These are phyloP conservation scores for Acrobasis consociella DNA, from an alignment of 2,888 invertebrate species.

Conservation along the genomic window DNA sequence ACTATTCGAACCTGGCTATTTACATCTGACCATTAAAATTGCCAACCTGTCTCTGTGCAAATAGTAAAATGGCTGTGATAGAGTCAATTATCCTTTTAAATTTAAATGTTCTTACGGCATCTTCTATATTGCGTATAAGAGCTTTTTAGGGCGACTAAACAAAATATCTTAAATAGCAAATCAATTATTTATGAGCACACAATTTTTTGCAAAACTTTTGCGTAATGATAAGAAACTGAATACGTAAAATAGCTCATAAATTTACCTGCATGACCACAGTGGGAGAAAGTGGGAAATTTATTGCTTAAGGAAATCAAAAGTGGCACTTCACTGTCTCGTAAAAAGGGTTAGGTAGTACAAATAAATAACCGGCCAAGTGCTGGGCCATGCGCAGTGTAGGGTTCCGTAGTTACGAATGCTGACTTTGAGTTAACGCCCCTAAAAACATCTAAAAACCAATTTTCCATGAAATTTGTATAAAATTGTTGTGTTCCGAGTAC, in stretches of 20 bases:
- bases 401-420: no score
- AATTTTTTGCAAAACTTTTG: neutral
- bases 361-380: no score
- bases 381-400: no score
- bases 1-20: neutral
- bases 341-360: neutral
- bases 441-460: no score
- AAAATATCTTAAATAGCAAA: neutral
- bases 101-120: neutral
- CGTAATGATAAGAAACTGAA: neutral
- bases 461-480: no score
- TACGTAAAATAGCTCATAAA: neutral
- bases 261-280: conserved; percentile 2
- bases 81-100: neutral
- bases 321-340: neutral
- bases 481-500: no score
- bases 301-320: conserved; percentile 21
- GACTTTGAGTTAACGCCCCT: no score
- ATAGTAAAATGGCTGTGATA: neutral
- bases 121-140: neutral
- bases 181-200: no score
- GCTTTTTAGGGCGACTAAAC: neutral
- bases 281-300: conserved; percentile 12
- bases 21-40: neutral
- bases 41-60: neutral